Conservation (phyloP, 2,797 vertebrate species). For the Pteropus rufus region DNA sequence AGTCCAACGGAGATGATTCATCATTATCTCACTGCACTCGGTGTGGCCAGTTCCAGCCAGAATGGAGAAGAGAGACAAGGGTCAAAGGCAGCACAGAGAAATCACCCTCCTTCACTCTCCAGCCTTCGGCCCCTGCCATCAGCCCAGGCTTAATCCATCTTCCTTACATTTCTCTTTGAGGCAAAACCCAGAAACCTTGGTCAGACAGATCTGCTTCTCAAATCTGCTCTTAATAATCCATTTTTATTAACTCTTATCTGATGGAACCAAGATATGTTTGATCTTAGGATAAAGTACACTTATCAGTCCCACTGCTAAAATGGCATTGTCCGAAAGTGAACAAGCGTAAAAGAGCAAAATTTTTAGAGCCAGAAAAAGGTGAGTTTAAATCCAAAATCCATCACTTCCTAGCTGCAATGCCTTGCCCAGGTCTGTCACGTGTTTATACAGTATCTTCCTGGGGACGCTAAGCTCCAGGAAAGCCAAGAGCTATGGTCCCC, state of each 20-base stretch:
- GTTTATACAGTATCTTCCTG: not conserved
- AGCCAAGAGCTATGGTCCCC: not conserved
- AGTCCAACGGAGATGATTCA: not conserved
- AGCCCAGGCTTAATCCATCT: not conserved
- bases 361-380: not conserved
- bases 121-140: not conserved
- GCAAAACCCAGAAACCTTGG: not conserved
- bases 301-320: not conserved
- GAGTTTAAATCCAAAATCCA: not conserved
- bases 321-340: not conserved
- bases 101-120: not conserved
- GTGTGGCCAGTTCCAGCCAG: not conserved
- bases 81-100: not conserved
- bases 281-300: not conserved
- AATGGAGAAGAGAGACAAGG: not conserved
- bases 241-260: conserved; percentile 6
- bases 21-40: not conserved
- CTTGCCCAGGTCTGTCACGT: not conserved
- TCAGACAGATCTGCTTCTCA: not conserved
- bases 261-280: not conserved
- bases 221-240: not conserved
- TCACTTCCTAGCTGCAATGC: not conserved
- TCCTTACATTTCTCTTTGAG: conserved; percentile 12
- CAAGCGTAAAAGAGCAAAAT: not conserved
- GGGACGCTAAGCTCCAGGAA: not conserved